Evolutionary conservation across 2,797 vertebrate genomes (phyloP).

Genomic region (Margarornis squamiger): DNA sequence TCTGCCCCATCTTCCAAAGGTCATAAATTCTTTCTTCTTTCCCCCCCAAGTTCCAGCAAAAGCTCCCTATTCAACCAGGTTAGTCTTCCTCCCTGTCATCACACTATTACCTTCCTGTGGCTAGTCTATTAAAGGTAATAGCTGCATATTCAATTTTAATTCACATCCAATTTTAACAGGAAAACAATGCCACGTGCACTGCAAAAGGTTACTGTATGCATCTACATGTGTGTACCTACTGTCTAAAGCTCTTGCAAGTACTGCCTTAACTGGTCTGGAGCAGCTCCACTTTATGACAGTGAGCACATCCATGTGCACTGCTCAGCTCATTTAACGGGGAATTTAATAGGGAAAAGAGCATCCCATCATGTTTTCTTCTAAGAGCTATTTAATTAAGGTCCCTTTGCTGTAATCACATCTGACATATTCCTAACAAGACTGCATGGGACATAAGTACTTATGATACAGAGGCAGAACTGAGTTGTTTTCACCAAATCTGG

Average conservation of each 20-base stretch:
- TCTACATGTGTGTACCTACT: fast-evolving
- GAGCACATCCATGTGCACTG: neutral
- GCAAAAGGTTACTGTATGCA: neutral
- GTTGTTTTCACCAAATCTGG: neutral
- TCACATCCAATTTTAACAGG: neutral
- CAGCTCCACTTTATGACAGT: neutral
- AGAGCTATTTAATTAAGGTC: neutral
- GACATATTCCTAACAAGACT: neutral
- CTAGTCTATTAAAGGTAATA: neutral
- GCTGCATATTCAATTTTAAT: neutral
- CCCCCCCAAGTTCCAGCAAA: neutral
- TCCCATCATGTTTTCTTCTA: neutral
- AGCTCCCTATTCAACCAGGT: neutral
- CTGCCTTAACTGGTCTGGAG: neutral
- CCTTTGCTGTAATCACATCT: neutral
- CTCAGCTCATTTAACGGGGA: neutral
- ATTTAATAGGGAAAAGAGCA: neutral
- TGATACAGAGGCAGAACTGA: neutral
- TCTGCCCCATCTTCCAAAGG: neutral
- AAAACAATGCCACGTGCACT: neutral
- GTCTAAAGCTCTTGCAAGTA: neutral
- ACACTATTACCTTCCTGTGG: neutral
- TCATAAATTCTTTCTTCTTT: neutral
- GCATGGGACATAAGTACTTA: fast-evolving
- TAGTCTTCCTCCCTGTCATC: neutral